Base-by-base conservation (phyloP, 2,113 vertebrate species). In the Chaetops frenatus region DNA sequence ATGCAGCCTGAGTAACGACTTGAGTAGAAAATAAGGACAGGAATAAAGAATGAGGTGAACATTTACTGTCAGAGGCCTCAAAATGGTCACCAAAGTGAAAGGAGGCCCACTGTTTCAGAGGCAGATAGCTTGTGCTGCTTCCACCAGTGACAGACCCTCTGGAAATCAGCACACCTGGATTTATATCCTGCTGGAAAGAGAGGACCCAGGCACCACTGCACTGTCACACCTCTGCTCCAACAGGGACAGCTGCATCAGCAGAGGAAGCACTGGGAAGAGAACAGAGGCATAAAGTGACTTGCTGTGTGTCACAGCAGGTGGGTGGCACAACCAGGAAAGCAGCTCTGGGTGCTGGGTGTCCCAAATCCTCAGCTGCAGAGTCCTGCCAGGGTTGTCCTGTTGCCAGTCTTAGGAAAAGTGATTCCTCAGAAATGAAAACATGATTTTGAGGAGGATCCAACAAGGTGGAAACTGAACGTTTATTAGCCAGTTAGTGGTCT, bases 1-100 rank as follows among this genome's bases (percentile, higher is more conserved):
- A 87, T 57, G 64, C 72, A 82, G 81, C 58, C 93, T 91, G 90
- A 90, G 62, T 95, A 94, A 97, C 79, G 92, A 73, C 83, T 82
- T 81, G 78, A 94, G 94, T 77, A 90, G 44, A 95, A 95, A 96
- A 84, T 80, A 93, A 92, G 84, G 90, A 81, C 14, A 25, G 31
- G 42, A 93, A 92, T 90, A 93, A 94, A 88, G 90, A 90, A 92
- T 47, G 65, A 88, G 83, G 91, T 58, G 80, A 90, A 65, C 82
- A 50, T 36, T 81, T 86, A 67, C n/a, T 92, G 94, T 90, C 92
- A 92, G 86, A 89, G 69, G 65, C 88, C 86, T 92, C 82, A 78
- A 86, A 86, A 1, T 42, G 18, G 64, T 80, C 69, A 71, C 64
- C 86, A 81, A 60, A 78, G 69, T 53, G 33, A 82, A 84, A 78